Evolutionary conservation across 1,140 invertebrate genomes (phyloP), one percentile per base, ranked within the genome.

Genomic region (Eubasilissa regina): DNA sequence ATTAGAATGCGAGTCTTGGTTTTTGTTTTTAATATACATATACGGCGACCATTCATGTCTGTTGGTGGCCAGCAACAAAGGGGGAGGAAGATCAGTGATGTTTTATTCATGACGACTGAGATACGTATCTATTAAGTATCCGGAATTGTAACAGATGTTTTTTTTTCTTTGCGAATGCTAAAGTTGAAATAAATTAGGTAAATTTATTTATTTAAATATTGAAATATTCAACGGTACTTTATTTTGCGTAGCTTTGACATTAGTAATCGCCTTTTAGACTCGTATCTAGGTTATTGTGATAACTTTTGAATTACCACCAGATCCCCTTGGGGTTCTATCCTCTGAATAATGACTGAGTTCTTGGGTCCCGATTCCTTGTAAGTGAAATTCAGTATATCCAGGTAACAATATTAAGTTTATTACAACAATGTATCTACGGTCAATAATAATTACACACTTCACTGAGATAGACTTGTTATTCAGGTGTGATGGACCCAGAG

Each of bases 1-100:
- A 70, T 70, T 70, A 70, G 66, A 70, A 70, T 70, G 44, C 66
- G 66, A 70, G 7, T 9, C 11, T 25, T 62, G 9, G 17, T 62
- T 62, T 25, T 70, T 70, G 3, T 62, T 68, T 70, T 51, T 48
- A 48, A 21, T 12, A 48, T 21, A 70, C 17, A 12, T 70, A 21
- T 48, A 48, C 47, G 66, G 66, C 66, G 66, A 48, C 19, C 66
- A 70, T 51, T 51, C 45, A 51, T 48, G 66, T 51, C 19, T 62
- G 66, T 48, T 70, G 45, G 66, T 48, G 66, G 66, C 44, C 45
- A 70, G 66, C 15, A 15, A 51, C 58, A n/a, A 25, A 62, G 19
- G 12, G 58, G 12, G 58, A 13, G 58, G 58, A 15, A 51, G 48
- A 1, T 62, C 58, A 62, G 35, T 25, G 58, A 62, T 62, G 19